These are phyloP conservation scores for Nebria brevicollis DNA, from an alignment of 2,888 invertebrate species.

Conservation along the genomic window DNA sequence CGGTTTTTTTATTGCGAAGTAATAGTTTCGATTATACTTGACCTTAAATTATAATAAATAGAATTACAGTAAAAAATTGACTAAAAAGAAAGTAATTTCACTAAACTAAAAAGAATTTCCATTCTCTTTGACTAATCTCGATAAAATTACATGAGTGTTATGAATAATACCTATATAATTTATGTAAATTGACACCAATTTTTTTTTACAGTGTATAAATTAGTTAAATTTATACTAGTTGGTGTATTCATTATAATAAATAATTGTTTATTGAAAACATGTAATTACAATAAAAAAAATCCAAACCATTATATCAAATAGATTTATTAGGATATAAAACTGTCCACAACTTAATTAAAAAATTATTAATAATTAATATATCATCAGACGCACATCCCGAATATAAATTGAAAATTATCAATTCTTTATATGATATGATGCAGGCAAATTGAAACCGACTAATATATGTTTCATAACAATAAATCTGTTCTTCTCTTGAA, in stretches of 20 bases:
- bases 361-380: constrained; percentile 1
- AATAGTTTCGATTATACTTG: no score
- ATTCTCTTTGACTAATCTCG: no score
- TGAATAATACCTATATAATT: no score
- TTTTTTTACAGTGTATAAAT: no score
- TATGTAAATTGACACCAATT: no score
- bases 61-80: no score
- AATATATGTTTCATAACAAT: constrained; percentile 27
- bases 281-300: not conserved
- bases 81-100: no score
- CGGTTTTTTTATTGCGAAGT: no score
- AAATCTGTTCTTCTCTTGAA: constrained; percentile 31
- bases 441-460: constrained; percentile 22
- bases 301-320: not conserved
- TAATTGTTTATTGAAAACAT: not conserved
- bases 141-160: no score
- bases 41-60: no score
- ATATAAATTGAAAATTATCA: constrained; percentile 18
- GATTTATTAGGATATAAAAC: constrained; percentile 26
- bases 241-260: not conserved
- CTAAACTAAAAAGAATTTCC: no score
- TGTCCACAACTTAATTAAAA: not conserved
- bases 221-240: not conserved
- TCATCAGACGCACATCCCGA: not conserved
- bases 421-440: constrained; percentile 11